A percentile compares a stretch with the other conserved stretches of the same genome.
These are phyloP conservation scores for Parazoanthus darwini DNA, from an alignment of 92 coral and sea anemone genomes.

Conservation along the genomic window DNA sequence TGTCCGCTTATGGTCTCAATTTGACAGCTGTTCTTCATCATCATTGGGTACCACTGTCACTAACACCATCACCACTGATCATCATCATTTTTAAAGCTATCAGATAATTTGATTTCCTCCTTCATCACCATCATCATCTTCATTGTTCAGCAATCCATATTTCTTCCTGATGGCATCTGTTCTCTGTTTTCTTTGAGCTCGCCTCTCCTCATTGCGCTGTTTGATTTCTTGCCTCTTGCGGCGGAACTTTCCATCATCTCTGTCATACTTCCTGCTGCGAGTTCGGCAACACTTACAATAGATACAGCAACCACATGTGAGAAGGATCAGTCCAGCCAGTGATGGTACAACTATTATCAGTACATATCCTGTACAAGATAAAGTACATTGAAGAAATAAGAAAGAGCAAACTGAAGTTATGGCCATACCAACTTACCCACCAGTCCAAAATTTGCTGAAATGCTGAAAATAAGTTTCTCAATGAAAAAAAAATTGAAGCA, in stretches of 20 bases:
- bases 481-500: no score
- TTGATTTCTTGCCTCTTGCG: conserved; percentile 68
- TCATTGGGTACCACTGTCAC: neutral
- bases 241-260: conserved; percentile 73
- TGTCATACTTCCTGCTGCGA: conserved; percentile 51
- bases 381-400: neutral
- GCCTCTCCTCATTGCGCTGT: conserved; percentile 76
- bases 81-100: neutral
- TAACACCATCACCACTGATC: neutral
- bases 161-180: conserved; percentile 95
- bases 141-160: conserved; percentile 82
- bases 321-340: conserved; percentile 70
- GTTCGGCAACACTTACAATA: conserved; percentile 96
- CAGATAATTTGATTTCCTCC: conserved; percentile 32
- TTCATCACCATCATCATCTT: conserved; percentile 78
- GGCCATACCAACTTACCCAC: no score
- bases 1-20: neutral
- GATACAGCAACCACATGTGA: conserved; percentile 83
- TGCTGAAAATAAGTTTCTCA: no score
- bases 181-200: conserved; percentile 69
- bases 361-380: conserved; percentile 58
- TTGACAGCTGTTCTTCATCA: neutral
- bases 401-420: neutral
- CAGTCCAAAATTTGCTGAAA: no score
- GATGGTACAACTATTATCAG: conserved; percentile 89